Percentiles rank a stretch among this genome's conserved stretches.
phyloP scores from a whole-genome alignment of 2,113 vertebrate species.

The Proteles cristata region DNA sequence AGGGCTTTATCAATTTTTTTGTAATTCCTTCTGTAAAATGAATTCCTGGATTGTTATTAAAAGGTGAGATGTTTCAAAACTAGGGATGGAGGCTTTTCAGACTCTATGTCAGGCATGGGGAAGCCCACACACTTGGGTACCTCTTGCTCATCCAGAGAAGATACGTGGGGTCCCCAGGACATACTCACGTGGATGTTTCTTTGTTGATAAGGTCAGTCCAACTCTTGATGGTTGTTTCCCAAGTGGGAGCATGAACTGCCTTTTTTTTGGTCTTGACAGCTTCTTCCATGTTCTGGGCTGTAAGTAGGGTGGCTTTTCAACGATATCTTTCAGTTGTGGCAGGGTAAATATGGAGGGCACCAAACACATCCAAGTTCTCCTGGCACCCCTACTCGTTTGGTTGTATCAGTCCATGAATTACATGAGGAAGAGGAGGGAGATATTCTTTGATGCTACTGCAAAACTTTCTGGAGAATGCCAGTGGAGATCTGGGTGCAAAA shows the following conservation, averaged over 20 bases:
- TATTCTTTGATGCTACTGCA: no score
- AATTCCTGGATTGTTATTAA: neutral
- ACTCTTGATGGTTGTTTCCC: neutral
- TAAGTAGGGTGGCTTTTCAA: neutral
- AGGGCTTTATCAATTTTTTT: neutral
- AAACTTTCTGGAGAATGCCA: neutral
- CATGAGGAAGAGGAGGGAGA: neutral
- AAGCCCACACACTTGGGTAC: neutral
- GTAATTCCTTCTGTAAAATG: neutral
- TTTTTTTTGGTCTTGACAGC: neutral
- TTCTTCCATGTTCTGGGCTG: neutral
- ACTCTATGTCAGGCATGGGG: neutral
- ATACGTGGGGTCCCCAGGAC: neutral
- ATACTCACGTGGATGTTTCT: neutral
- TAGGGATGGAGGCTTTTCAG: neutral
- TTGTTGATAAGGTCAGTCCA: neutral
- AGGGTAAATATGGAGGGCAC: neutral
- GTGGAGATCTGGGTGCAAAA: neutral
- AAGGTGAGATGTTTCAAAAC: neutral
- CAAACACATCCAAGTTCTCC: neutral
- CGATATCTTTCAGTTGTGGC: neutral
- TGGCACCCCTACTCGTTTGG: neutral
- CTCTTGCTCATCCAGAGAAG: neutral
- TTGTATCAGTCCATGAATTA: neutral
- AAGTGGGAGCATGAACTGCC: neutral